Evolutionary conservation across 2,888 invertebrate species (phyloP), one percentile per base, ranked within the genome.

Genomic region (Oeneis ivallda): DNA sequence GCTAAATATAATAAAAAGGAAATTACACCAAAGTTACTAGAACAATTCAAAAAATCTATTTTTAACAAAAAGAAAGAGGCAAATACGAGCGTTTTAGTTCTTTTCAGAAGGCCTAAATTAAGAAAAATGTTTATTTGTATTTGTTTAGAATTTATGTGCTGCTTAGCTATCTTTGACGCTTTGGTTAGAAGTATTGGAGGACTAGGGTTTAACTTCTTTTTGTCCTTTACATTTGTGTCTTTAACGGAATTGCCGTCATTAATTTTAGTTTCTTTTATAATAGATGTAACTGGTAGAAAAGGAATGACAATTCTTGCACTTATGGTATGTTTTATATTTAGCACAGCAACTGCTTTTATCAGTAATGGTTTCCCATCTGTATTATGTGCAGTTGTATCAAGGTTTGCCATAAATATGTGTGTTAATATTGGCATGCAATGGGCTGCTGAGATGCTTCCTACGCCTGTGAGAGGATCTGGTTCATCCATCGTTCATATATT

Each of bases 371-470:
- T 84, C 39, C 72, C 78, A 0, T 83, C 87, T 0, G 84, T 88
- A 0, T 15, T 82, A 8, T 86, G 84, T 67, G 84, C 86, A n/a
- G 75, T 86, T 2, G 66, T 81, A n/a, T 82, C 86, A 5, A 79
- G 88, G 37, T 87, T 88, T 74, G 68, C 72, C 5, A 74, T 86
- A 0, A 88, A 88, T 58, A 87, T 88, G 77, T 73, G 80, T 2
- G 74, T 71, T 26, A 85, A 83, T 62, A 76, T 79, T 9, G 71
- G 74, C 1, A 74, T 83, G 67, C 88, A 87, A 59, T 88, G 88
- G 89, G 75, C 79, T 11, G 83, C 87, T 3, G 88, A 89, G 69
- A 70, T 86, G 56, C 68, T 89, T n/a, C 88, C 89, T 0, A 85
- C 87, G 0, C 71, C 83, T 1, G 84, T 86, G 0, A 76, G 89